These are phyloP conservation scores for Synchiropus splendidus DNA, from an alignment of 2,113 vertebrate species.

Conservation along the genomic window DNA sequence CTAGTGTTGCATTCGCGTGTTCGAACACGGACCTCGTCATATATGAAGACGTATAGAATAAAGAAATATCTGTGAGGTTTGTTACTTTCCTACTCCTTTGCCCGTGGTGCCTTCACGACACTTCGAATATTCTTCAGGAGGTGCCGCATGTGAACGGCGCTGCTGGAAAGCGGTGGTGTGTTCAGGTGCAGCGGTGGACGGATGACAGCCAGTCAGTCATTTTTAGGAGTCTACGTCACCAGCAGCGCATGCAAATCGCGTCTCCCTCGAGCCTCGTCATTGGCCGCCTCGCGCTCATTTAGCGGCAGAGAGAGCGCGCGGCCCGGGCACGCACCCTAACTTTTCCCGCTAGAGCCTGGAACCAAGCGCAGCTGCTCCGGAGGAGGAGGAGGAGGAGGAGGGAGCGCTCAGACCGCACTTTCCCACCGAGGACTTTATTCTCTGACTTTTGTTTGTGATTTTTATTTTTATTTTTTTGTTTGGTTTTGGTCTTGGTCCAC, in stretches of 20 bases:
- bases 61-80: too few relatives aligned
- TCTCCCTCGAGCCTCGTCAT: slow-evolving; percentile 70
- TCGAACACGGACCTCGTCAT: too few relatives aligned
- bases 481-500: slow-evolving; percentile 10
- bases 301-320: slow-evolving; percentile 76
- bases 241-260: slow-evolving; percentile 77
- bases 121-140: too few relatives aligned
- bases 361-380: slow-evolving; percentile 36
- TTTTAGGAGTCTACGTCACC: slow-evolving; percentile 75
- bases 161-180: too few relatives aligned
- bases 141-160: too few relatives aligned
- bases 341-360: slow-evolving; percentile 45
- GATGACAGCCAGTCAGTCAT: slow-evolving; percentile 38
- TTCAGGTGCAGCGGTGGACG: neutral
- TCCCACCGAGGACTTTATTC: slow-evolving; percentile 6
- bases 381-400: slow-evolving; percentile 36
- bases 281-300: slow-evolving; percentile 82
- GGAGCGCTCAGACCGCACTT: slow-evolving; percentile 18
- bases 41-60: too few relatives aligned
- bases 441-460: too few relatives aligned
- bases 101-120: too few relatives aligned
- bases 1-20: too few relatives aligned
- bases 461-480: too few relatives aligned
- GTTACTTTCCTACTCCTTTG: too few relatives aligned
- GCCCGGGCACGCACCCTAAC: slow-evolving; percentile 73